Base-by-base conservation (phyloP, 2,113 vertebrate genomes). In the Chaetura pelagica region DNA sequence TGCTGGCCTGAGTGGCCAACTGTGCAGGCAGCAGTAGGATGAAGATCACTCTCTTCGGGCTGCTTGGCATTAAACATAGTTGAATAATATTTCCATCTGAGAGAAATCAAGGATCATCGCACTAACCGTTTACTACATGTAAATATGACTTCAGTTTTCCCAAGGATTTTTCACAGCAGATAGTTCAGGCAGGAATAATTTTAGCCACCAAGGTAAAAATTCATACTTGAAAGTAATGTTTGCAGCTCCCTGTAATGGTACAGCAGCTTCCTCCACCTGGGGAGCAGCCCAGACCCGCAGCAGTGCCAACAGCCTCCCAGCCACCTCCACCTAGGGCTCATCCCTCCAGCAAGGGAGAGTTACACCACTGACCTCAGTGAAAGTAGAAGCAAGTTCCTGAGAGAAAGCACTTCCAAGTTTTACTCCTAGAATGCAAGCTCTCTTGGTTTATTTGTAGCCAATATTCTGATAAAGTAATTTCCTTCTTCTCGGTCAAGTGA, bases 401-500 rank as follows among this genome's bases (percentile, higher is more conserved):
- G 44, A 63, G 57, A 95, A 90, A 94, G 38, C 26, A 49, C 35
- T 83, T 94, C 88, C 88, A 96, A 89, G 80, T 49, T 80, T 92
- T 92, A 49, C 79, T 93, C 86, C 79, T 90, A 64, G 92, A 94
- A 38, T 93, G 88, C 79, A 93, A 62, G 7, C 6, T 61, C 34
- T 74, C 35, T 72, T 40, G 16, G 35, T 67, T 95, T 84, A 77
- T 81, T 96, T 93, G 91, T 95, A 91, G 91, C 89, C 87, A 93
- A 93, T 95, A 85, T 94, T 92, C 94, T 95, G 91, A 95, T 92
- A 94, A 96, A 90, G 76, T 91, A 1, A 95, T 95, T 97, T 96
- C 92, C 90, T 94, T 87, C 72, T 95, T 73, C 63, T 91, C 1
- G 0, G 80, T 93, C 73, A 87, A 93, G 38, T 90, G 75, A 91